Evolutionary conservation across 2,113 vertebrate species (phyloP).

Genomic region (Tonatia bakeri): DNA sequence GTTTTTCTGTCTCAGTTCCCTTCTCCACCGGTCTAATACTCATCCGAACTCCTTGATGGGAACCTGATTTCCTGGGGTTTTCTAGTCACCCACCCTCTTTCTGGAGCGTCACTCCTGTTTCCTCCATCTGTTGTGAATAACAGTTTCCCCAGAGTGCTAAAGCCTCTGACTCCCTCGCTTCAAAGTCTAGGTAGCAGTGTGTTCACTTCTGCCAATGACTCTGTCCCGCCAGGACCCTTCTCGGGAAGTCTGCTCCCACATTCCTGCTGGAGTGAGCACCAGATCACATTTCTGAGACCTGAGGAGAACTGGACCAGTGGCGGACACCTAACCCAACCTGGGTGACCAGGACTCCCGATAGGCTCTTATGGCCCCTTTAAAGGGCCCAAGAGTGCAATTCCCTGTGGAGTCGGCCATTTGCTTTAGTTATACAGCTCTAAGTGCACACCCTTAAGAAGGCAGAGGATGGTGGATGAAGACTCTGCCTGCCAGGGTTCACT

Average conservation of each 20-base stretch:
- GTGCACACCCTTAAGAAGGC: background rate
- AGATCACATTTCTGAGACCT: background rate
- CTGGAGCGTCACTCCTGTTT: background rate
- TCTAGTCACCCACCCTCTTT: background rate
- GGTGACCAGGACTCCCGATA: background rate
- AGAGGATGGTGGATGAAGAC: background rate
- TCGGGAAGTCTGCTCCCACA: background rate
- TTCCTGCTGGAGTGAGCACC: background rate
- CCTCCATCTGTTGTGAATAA: background rate
- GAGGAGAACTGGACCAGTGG: background rate
- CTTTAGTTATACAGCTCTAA: background rate
- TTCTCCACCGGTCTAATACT: background rate
- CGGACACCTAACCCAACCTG: background rate
- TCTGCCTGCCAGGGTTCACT: background rate
- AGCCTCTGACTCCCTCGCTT: background rate
- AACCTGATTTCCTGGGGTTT: background rate
- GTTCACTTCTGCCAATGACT: background rate
- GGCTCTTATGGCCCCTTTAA: background rate
- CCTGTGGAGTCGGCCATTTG: background rate
- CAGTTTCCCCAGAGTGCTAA: background rate
- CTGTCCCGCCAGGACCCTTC: background rate
- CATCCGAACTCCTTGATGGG: background rate
- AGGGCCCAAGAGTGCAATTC: background rate
- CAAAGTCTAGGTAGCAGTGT: background rate
- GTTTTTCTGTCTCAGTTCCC: background rate